Percentiles rank a stretch among this genome's conserved stretches.
These are phyloP conservation scores for Smutsia gigantea DNA, from an alignment of 2,797 vertebrate genomes.

Conservation along the genomic window DNA sequence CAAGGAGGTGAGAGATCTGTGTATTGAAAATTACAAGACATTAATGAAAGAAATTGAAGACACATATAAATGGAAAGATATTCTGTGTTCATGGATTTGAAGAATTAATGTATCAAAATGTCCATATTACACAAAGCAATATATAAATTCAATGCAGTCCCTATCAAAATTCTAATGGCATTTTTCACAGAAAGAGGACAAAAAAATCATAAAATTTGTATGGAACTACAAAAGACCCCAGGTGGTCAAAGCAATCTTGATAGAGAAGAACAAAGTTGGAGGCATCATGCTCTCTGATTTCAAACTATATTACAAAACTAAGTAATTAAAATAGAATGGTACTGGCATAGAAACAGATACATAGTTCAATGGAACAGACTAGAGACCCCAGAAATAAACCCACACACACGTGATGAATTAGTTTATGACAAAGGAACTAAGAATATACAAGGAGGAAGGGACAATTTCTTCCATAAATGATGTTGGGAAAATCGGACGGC, in stretches of 20 bases:
- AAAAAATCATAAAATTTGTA: neutral
- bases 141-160: neutral
- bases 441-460: neutral
- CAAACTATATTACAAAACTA: neutral
- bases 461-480: neutral
- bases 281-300: neutral
- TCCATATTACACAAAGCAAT: neutral
- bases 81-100: neutral
- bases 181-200: neutral
- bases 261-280: neutral
- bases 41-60: neutral
- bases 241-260: neutral
- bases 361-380: neutral
- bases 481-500: neutral
- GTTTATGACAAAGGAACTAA: neutral
- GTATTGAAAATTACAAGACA: neutral
- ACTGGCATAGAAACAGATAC: neutral
- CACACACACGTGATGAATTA: neutral
- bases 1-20: neutral
- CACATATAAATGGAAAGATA: neutral
- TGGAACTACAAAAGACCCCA: neutral
- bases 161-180: neutral
- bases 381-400: neutral
- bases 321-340: neutral
- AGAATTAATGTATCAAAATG: neutral